phyloP scores from a whole-genome alignment of 2,797 vertebrate species.

The Austrolebias charrua region DNA sequence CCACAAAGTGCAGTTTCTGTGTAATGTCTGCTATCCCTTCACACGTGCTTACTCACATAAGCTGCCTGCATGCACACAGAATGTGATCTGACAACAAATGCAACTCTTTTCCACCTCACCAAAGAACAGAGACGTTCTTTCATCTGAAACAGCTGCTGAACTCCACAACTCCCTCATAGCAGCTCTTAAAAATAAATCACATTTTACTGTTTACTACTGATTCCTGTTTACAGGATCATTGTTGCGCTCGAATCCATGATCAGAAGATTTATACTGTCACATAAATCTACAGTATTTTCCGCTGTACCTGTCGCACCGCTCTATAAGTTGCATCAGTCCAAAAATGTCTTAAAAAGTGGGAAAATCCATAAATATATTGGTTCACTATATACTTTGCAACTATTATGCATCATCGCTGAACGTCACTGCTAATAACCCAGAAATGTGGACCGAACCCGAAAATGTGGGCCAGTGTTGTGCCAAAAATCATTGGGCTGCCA shows the following conservation, averaged over 20 bases:
- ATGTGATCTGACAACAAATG: slow-evolving; percentile 60
- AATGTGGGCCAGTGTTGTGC: too few species aligned
- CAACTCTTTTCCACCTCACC: slow-evolving; percentile 51
- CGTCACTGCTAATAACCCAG: too few species aligned
- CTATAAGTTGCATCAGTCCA: too few species aligned
- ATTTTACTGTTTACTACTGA: slow-evolving; percentile 2
- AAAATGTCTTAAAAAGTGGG: too few species aligned
- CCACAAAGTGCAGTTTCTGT: slow-evolving; percentile 35
- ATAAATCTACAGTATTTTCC: slow-evolving; percentile 1
- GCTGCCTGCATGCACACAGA: slow-evolving; percentile 20
- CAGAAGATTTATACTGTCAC: slow-evolving; percentile 1
- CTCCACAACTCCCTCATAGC: slow-evolving; percentile 32
- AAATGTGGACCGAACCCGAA: too few species aligned
- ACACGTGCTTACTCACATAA: slow-evolving; percentile 39
- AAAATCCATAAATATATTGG: too few species aligned
- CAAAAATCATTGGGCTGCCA: too few species aligned
- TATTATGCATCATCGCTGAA: too few species aligned
- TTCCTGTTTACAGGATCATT: slow-evolving; percentile 12
- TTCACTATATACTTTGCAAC: too few species aligned
- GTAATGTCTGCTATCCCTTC: slow-evolving; percentile 43
- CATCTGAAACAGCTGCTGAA: slow-evolving; percentile 53
- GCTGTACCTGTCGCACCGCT: too few species aligned
- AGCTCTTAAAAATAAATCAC: slow-evolving; percentile 36
- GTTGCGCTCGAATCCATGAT: slow-evolving; percentile 21
- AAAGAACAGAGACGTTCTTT: slow-evolving; percentile 32